Evolutionary conservation across 2,888 invertebrate genomes (phyloP), one percentile per base, ranked within the genome.

Genomic region (Hololepta plana): DNA sequence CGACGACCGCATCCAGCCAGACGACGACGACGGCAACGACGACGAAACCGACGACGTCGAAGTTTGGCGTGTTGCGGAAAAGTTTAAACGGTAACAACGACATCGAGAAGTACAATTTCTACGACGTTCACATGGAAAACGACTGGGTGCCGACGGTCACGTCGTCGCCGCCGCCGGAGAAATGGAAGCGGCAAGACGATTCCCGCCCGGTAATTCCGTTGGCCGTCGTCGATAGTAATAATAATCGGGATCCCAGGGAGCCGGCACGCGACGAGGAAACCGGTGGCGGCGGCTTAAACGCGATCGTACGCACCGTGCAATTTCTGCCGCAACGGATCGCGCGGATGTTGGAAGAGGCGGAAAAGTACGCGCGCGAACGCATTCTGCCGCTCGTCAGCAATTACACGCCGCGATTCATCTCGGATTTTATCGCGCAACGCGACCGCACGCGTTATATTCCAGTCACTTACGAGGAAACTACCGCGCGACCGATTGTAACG

Each of bases 331-430:
- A 79, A 35, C 61, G 79, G 7, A 51, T 84, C 2, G 79, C 79
- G 1, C 72, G 74, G 3, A 69, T 85, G 49, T 65, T 85, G 23
- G 75, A 81, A 19, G 70, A 80, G 38, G 84, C 82, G 0, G 84
- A 84, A 44, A 63, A 72, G 24, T 82, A 82, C 47, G 80, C 82
- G 0, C 61, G 79, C 27, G 74, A 79, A 46, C 80, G 77, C 0
- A 57, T 81, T 2, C 49, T 80, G 27, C 80, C 80, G 1, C 48
- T 81, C 4, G 77, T 81, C 6, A 79, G 79, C 8, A 74, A 74
- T 22, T 77, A 80, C 48, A 77, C 80, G 2, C 80, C 81, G 1
- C 69, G 69, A 30, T 67, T 80, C 34, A 53, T 63, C 4, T 41
- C 47, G 3, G 53, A 55, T 29, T 47, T 55, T 21, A 53, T 55